Evolutionary conservation across 2,888 invertebrate species (phyloP).

Genomic region (Drepana falcataria): DNA sequence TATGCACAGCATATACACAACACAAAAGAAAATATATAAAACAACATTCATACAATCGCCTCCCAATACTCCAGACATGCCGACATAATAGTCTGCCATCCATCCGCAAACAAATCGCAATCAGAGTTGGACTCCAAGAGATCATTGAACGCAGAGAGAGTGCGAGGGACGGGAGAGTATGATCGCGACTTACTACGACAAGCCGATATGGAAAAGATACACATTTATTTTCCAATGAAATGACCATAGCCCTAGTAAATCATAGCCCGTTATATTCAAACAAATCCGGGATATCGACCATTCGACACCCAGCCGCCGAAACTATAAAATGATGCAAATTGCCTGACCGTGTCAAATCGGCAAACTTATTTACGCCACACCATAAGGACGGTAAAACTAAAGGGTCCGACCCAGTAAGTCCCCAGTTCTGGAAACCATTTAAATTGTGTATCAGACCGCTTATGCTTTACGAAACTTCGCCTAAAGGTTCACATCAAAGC

Average conservation of each 20-base stretch:
- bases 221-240: too few relatives aligned
- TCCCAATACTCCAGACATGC: too few relatives aligned
- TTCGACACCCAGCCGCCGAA: slow-evolving; percentile 3
- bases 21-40: too few relatives aligned
- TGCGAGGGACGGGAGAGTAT: too few relatives aligned
- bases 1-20: too few relatives aligned
- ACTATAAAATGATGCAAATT: slow-evolving; percentile 30
- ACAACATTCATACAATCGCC: too few relatives aligned
- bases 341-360: slow-evolving; percentile 36
- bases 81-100: too few relatives aligned
- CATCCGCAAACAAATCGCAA: too few relatives aligned
- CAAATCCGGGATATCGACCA: slow-evolving; percentile 1
- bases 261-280: neutral
- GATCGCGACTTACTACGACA: too few relatives aligned
- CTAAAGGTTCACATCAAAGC: slow-evolving; percentile 26
- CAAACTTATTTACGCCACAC: slow-evolving; percentile 39
- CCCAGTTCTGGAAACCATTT: slow-evolving; percentile 53
- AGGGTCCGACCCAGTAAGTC: slow-evolving; percentile 35
- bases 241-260: neutral
- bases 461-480: slow-evolving; percentile 28
- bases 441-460: slow-evolving; percentile 59
- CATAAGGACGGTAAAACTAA: slow-evolving; percentile 51
- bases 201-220: too few relatives aligned
- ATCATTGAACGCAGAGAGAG: too few relatives aligned
- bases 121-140: too few relatives aligned